These are phyloP conservation scores for Acrobasis consociella DNA, from an alignment of 2,888 invertebrate genomes.

Conservation along the genomic window DNA sequence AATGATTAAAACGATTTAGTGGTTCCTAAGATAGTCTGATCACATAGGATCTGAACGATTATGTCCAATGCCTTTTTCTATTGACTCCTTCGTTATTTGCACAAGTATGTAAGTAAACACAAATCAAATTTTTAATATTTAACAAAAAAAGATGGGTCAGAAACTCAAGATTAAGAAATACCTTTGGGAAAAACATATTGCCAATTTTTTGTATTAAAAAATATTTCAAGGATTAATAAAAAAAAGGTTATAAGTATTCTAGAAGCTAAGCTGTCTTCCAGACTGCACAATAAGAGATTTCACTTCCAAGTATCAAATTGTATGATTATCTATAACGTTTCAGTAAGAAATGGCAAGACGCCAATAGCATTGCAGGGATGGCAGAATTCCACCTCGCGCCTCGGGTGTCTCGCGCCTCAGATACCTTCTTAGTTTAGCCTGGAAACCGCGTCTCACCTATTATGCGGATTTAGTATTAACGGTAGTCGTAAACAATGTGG, in stretches of 20 bases:
- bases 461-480: conserved; percentile 28
- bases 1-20: too few species aligned
- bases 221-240: not conserved
- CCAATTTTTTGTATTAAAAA: not conserved
- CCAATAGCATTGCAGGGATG: conserved; percentile 32
- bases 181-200: too few species aligned
- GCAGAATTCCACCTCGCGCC: not conserved
- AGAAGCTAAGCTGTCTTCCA: conserved; percentile 1
- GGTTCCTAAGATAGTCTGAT: too few species aligned
- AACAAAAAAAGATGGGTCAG: too few species aligned
- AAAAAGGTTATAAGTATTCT: not conserved
- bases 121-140: too few species aligned
- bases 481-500: conserved; percentile 13
- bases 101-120: too few species aligned
- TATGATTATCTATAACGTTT: conserved; percentile 39
- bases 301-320: conserved; percentile 30
- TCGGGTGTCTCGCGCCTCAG: not conserved
- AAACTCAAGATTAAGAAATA: too few species aligned
- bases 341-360: conserved; percentile 41
- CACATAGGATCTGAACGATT: too few species aligned
- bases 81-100: too few species aligned
- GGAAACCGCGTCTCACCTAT: not conserved
- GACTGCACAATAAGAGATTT: conserved; percentile 30
- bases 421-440: not conserved
- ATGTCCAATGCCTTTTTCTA: too few species aligned